Conservation (phyloP, 2,888 invertebrate genomes). For the Iphiclides podalirius region DNA sequence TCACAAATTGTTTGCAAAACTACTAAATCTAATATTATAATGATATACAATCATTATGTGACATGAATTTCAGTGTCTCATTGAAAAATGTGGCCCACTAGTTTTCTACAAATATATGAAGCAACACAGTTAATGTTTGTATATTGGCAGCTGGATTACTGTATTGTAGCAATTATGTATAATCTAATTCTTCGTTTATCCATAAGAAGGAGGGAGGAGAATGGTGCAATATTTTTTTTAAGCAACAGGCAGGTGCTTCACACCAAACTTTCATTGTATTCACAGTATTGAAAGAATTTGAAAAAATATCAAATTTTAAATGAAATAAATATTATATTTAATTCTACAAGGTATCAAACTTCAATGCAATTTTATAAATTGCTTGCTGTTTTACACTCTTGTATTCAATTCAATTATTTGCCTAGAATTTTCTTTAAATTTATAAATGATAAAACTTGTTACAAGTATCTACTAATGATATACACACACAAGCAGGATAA, state of each 20-base stretch:
- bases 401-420: too few relatives aligned
- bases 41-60: conserved; percentile 35
- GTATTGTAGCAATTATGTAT: conserved; percentile 25
- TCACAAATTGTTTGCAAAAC: conserved; percentile 94
- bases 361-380: too few relatives aligned
- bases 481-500: too few relatives aligned
- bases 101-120: conserved; percentile 7
- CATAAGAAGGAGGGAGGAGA: conserved; percentile 35
- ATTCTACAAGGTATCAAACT: too few relatives aligned
- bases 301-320: too few relatives aligned
- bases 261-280: too few relatives aligned
- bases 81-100: conserved; percentile 28
- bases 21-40: conserved; percentile 38
- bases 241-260: conserved; percentile 31
- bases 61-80: conserved; percentile 20
- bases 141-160: conserved; percentile 36
- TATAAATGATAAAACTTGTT: too few relatives aligned
- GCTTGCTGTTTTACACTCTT: too few relatives aligned
- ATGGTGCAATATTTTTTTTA: conserved; percentile 35
- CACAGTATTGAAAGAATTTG: too few relatives aligned
- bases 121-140: conserved; percentile 24
- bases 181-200: conserved; percentile 29
- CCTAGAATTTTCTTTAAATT: too few relatives aligned
- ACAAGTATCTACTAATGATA: too few relatives aligned
- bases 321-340: too few relatives aligned